These are phyloP conservation scores for Microplitis deprimator DNA, from an alignment of 2,888 invertebrate species.

Conservation along the genomic window DNA sequence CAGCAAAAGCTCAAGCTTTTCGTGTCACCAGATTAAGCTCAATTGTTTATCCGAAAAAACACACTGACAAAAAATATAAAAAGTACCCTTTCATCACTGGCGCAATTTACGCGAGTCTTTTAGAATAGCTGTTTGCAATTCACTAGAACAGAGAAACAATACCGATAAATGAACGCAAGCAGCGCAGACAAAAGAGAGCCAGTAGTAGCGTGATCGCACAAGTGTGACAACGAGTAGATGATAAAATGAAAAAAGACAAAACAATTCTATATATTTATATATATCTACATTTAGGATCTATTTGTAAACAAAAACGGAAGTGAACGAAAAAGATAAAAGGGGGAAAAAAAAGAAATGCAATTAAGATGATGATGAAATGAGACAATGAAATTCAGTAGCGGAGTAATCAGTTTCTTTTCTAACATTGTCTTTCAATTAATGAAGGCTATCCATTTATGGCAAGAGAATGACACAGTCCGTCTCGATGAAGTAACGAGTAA, in stretches of 20 bases:
- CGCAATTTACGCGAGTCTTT: constrained; percentile 22
- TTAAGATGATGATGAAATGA: background rate
- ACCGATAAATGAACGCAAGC: constrained; percentile 32
- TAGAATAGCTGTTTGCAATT: constrained; percentile 11
- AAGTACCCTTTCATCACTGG: constrained; percentile 3
- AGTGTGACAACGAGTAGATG: background rate
- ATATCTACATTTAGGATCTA: background rate
- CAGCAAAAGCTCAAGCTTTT: constrained; percentile 16
- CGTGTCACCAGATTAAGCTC: constrained; percentile 31
- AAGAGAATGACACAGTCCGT: constrained; percentile 17
- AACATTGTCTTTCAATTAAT: constrained; percentile 38
- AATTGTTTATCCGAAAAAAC: constrained; percentile 22
- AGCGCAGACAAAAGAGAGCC: constrained; percentile 28
- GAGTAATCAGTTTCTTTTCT: constrained; percentile 35
- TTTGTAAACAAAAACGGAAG: background rate
- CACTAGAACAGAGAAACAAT: constrained; percentile 33
- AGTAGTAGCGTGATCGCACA: constrained; percentile 4
- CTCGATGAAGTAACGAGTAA: constrained; percentile 4
- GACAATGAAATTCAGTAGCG: background rate
- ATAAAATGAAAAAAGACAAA: background rate
- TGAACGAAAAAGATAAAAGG: background rate
- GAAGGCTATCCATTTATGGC: constrained; percentile 29
- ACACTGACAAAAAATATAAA: background rate
- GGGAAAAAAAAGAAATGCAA: background rate
- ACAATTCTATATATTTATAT: too few relatives aligned